phyloP scores from a whole-genome alignment of 2,113 vertebrate genomes.

The Mungos mungo region DNA sequence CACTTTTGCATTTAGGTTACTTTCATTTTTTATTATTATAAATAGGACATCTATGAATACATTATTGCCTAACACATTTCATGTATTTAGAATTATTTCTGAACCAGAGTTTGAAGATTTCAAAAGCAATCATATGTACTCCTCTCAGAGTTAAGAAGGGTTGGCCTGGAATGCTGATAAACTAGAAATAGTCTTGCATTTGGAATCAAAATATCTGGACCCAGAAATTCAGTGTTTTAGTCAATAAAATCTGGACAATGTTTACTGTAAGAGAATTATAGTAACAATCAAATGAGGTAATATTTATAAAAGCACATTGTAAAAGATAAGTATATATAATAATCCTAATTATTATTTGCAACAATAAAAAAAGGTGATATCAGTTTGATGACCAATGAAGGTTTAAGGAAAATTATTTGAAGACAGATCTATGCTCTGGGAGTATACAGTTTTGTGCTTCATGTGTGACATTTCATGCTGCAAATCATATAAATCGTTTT shows the following conservation, averaged over 20 bases:
- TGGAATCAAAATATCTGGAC: neutral
- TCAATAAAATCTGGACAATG: neutral
- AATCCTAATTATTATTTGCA: neutral
- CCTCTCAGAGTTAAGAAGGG: neutral
- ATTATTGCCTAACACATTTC: neutral
- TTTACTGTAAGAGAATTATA: neutral
- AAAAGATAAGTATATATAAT: neutral
- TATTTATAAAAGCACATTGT: neutral
- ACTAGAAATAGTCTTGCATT: neutral
- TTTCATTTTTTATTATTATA: slow-evolving; percentile 10
- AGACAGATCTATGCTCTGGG: neutral
- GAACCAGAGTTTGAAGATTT: neutral
- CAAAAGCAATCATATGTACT: neutral
- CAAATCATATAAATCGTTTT: neutral
- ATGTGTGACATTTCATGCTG: slow-evolving; percentile 17
- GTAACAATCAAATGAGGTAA: neutral
- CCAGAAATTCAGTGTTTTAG: neutral
- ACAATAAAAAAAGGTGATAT: neutral
- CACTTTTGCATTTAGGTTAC: neutral
- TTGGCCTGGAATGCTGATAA: neutral
- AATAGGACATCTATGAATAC: neutral
- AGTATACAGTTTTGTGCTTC: neutral
- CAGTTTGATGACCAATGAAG: neutral
- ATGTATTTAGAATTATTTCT: slow-evolving; percentile 4
- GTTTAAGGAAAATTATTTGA: neutral